Percentiles rank a stretch among this genome's conserved stretches.
phyloP scores from a whole-genome alignment of 64 coral and sea anemone genomes.

The Montipora foliosa region DNA sequence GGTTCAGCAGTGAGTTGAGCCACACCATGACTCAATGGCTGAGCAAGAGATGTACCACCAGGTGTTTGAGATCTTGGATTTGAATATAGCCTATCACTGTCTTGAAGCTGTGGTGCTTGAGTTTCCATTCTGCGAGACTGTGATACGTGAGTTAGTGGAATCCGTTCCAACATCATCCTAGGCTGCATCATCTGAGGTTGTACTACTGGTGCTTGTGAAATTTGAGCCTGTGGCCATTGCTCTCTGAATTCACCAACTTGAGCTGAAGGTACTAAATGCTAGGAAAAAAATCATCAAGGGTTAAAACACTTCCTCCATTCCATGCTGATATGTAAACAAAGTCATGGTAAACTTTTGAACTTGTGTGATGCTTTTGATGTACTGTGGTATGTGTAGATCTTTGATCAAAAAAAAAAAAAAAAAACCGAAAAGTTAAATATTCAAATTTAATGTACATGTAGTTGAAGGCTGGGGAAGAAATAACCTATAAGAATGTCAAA shows the following conservation, averaged over 20 bases:
- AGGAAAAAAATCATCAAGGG: background rate
- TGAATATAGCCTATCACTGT: background rate
- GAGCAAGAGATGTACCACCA: background rate
- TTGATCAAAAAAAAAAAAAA: too few relatives aligned
- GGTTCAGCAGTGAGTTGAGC: conserved; percentile 1
- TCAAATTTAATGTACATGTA: too few relatives aligned
- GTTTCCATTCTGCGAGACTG: background rate
- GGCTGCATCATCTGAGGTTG: background rate
- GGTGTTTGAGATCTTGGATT: background rate
- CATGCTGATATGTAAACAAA: too few relatives aligned
- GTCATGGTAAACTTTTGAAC: too few relatives aligned
- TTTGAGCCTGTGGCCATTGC: conserved; percentile 42
- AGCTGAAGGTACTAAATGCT: background rate
- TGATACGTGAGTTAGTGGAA: background rate
- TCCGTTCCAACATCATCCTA: background rate
- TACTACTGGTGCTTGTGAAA: background rate
- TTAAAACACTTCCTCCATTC: too few relatives aligned
- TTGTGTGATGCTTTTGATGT: too few relatives aligned
- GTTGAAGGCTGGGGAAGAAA: too few relatives aligned
- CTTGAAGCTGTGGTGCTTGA: conserved; percentile 3
- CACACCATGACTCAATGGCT: background rate
- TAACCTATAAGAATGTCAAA: too few relatives aligned
- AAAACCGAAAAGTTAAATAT: too few relatives aligned
- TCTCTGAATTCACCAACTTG: conserved; percentile 46
- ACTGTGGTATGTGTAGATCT: too few relatives aligned